Percentiles rank a stretch among this genome's conserved stretches.
Evolutionary conservation across 2,888 invertebrate species (phyloP).

Genomic region (Eupithecia subumbrata): DNA sequence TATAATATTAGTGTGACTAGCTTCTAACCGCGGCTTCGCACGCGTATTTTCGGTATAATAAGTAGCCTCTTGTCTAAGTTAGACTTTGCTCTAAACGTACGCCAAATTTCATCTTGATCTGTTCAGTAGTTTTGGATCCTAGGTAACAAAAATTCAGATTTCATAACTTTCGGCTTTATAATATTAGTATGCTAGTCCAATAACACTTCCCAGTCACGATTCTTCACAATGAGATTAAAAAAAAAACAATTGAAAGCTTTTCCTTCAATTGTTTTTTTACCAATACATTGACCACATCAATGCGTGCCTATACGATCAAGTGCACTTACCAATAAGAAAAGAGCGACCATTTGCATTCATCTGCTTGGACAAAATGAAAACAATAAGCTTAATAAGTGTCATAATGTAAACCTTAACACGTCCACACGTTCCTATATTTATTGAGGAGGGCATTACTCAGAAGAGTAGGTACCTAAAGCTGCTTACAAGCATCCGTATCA

Average conservation of each 20-base stretch:
- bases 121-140: no score
- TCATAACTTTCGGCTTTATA: no score
- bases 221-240: no score
- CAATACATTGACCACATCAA: neutral
- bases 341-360: conserved; percentile 29
- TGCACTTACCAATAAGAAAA: conserved; percentile 16
- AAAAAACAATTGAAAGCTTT: neutral
- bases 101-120: no score
- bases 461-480: conserved; percentile 6
- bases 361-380: conserved; percentile 33
- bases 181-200: no score
- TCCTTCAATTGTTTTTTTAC: neutral
- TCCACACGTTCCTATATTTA: conserved; percentile 38
- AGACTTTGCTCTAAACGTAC: no score
- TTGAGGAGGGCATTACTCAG: conserved; percentile 37
- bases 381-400: conserved; percentile 39
- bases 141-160: no score
- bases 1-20: no score
- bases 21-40: no score
- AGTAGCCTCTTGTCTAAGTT: no score
- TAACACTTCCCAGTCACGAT: no score
- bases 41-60: no score
- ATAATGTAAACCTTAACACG: conserved; percentile 40
- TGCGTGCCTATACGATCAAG: conserved; percentile 11
- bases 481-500: conserved; percentile 11